These are phyloP conservation scores for Mesocentrotus franciscanus DNA, from an alignment of 53 echinoderm and acorn worm species.

Conservation along the genomic window DNA sequence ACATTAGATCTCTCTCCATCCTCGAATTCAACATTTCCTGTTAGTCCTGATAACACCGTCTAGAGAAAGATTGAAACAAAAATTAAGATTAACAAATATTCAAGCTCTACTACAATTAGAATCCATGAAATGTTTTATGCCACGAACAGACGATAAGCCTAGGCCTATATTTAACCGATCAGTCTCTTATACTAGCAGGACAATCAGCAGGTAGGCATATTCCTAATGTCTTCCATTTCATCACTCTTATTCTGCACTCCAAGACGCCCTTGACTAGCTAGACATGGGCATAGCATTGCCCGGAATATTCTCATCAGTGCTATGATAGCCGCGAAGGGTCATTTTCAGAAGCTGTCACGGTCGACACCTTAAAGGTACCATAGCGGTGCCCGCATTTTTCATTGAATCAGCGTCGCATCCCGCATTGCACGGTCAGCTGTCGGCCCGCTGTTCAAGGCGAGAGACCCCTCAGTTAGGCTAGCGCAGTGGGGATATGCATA, in stretches of 20 bases:
- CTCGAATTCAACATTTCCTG: conserved; percentile 77
- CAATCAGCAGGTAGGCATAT: no score
- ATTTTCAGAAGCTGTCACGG: background rate
- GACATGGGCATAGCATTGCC: background rate
- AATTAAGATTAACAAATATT: no score
- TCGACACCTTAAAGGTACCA: background rate
- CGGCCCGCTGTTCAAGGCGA: background rate
- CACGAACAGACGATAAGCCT: no score
- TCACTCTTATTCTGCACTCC: background rate
- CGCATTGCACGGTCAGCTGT: background rate
- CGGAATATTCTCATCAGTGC: background rate
- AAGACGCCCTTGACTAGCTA: background rate
- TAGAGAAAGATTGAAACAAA: background rate
- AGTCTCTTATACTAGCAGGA: no score
- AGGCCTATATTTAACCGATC: no score
- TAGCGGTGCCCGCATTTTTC: background rate
- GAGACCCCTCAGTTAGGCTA: background rate
- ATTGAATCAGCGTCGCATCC: background rate
- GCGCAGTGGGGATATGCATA: background rate
- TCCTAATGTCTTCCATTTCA: no score
- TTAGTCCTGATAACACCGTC: conserved; percentile 66
- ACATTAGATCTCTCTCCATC: conserved; percentile 76
- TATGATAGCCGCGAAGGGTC: background rate
- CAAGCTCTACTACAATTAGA: no score
- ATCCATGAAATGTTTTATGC: no score